These are phyloP conservation scores for Manis crassicaudata DNA, from an alignment of 2,797 vertebrate species.

Conservation along the genomic window DNA sequence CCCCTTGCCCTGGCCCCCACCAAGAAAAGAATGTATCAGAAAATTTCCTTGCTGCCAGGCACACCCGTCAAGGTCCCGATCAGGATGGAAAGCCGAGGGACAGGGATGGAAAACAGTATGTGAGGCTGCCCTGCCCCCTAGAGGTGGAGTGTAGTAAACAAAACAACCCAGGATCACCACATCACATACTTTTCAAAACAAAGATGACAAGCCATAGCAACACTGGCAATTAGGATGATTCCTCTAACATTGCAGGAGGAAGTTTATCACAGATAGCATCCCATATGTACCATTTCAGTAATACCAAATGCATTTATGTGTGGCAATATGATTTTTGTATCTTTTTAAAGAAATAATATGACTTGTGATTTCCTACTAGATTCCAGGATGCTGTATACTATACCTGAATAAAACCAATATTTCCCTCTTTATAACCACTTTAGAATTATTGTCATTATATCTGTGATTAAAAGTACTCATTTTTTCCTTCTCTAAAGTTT, in stretches of 20 bases:
- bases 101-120: constrained; percentile 18
- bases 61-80: constrained; percentile 7
- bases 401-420: background rate
- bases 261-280: background rate
- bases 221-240: background rate
- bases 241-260: constrained; percentile 30
- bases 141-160: constrained; percentile 56
- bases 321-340: constrained; percentile 12
- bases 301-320: constrained; percentile 32
- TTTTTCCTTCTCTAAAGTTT: constrained; percentile 15
- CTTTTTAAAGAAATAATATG: background rate
- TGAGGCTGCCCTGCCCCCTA: constrained; percentile 72
- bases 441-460: constrained; percentile 28
- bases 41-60: constrained; percentile 24
- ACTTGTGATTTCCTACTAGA: constrained; percentile 1
- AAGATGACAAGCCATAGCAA: constrained; percentile 24
- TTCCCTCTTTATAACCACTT: constrained; percentile 39
- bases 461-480: background rate
- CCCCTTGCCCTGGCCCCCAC: background rate
- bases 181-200: constrained; percentile 44
- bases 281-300: constrained; percentile 2
- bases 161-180: background rate
- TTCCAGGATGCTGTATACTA: constrained; percentile 9
- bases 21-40: background rate
- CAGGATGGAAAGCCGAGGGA: constrained; percentile 5